Base-by-base conservation (phyloP, 2,113 vertebrate species). In the Butorides virescens region DNA sequence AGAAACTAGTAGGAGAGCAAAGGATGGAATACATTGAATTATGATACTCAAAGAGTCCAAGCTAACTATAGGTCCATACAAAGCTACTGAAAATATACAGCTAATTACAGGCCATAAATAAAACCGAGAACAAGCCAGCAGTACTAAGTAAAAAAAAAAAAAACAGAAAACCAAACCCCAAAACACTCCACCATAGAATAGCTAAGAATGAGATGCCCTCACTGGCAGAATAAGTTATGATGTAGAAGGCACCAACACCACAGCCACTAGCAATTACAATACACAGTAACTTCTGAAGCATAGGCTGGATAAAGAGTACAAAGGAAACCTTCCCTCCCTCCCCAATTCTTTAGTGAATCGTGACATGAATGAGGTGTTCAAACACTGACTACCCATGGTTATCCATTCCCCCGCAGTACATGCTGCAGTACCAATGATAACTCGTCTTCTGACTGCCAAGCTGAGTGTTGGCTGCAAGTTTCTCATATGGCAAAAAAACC, bases 71-170 rank as follows among this genome's bases (percentile, higher is more conserved):
- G 30, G 47, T 81, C 39, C 53, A 79, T 47, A 52, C 67, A 83
- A 92, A 93, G 11, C 62, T 79, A 42, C 44, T 79, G 56, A 71
- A 81, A 85, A 67, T 22, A 52, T 13, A 59, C 10, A 65, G 29
- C 27, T 55, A 68, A 47, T 76, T 72, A 72, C 29, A 88, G 39
- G 44, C 26, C 15, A 44, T 25, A 92, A 67, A 59, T 1, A 4
- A 83, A 86, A 77, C 39, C 11, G 59, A 56, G 39, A 63, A 18
- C 10, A 86, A 88, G 17, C 6, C 67, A 89, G 49, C 46, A 73
- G 25, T 13, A 63, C 21, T 26, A 44, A 37, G 19, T 9, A 3
- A 1, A 2, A 7, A 42, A 42, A 42, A 3, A 1, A 2, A 7
- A 42, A 42, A 42, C 39, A 42, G 2, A 17, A n/a, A 72, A 34